phyloP scores from a whole-genome alignment of 2,113 vertebrate species.

The Hoplias malabaricus region DNA sequence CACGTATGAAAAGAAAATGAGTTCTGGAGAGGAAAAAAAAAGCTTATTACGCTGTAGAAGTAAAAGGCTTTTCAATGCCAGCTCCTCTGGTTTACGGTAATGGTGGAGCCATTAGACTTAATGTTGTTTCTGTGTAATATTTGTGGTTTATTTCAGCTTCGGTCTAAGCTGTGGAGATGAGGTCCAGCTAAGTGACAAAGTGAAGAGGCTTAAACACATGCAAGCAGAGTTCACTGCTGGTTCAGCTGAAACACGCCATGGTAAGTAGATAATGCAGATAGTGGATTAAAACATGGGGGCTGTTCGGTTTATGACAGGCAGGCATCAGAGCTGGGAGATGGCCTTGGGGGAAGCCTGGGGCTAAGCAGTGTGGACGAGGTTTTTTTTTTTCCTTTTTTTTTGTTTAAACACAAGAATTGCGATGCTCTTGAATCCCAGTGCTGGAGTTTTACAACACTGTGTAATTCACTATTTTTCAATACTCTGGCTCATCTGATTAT shows the following conservation, averaged over 20 bases:
- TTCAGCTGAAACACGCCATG: not conserved
- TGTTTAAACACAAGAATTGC: too few species aligned
- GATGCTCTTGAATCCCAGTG: not conserved
- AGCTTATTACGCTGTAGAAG: not conserved
- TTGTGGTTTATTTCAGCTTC: not conserved
- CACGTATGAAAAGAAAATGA: slow-evolving; percentile 27
- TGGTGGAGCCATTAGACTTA: not conserved
- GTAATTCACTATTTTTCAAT: not conserved
- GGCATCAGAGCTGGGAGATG: not conserved
- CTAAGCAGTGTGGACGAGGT: not conserved
- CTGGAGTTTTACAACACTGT: not conserved
- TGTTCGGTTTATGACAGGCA: not conserved
- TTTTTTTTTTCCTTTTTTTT: too few species aligned
- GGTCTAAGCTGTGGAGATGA: not conserved
- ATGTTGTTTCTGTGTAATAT: not conserved
- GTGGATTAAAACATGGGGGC: not conserved
- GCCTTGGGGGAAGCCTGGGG: not conserved
- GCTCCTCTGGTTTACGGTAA: not conserved
- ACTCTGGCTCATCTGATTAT: not conserved
- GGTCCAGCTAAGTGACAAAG: slow-evolving; percentile 6
- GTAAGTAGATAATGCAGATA: not conserved
- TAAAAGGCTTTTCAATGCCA: not conserved
- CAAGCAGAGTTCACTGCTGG: not conserved
- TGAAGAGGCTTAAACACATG: not conserved
- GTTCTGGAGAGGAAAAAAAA: slow-evolving; percentile 14